Evolutionary conservation across 2,888 invertebrate species (phyloP).

Genomic region (Scaptomyza caliginosa): DNA sequence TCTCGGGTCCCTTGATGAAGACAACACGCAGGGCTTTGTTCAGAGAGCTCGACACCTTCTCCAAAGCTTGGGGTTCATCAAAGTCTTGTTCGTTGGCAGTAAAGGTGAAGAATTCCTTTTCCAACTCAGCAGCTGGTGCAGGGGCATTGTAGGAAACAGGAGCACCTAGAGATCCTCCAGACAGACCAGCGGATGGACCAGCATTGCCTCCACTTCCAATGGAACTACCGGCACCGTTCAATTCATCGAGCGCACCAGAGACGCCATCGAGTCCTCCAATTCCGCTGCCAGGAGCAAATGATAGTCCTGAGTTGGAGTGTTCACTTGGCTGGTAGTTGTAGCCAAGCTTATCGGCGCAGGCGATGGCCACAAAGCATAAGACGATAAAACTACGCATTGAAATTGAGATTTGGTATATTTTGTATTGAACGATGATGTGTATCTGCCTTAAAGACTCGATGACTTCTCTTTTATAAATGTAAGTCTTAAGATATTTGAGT

Average conservation of each 20-base stretch:
- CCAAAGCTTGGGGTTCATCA: slow-evolving; percentile 56
- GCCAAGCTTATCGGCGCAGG: slow-evolving; percentile 76
- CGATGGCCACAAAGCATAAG: slow-evolving; percentile 56
- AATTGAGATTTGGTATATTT: slow-evolving; percentile 20
- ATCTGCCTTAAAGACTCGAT: slow-evolving; percentile 37
- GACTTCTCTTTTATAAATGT: slow-evolving; percentile 58
- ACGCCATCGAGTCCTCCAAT: slow-evolving; percentile 21
- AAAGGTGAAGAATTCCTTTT: slow-evolving; percentile 74
- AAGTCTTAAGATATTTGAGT: slow-evolving; percentile 27
- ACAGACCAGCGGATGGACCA: slow-evolving; percentile 30
- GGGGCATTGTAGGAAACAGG: slow-evolving; percentile 61
- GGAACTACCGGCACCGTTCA: slow-evolving; percentile 24
- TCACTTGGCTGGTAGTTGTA: slow-evolving; percentile 78
- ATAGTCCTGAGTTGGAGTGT: slow-evolving; percentile 72
- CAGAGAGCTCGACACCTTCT: slow-evolving; percentile 59
- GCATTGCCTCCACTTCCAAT: slow-evolving; percentile 25
- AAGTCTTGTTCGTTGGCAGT: slow-evolving; percentile 72
- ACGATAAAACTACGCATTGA: slow-evolving; percentile 69
- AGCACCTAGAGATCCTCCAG: slow-evolving; percentile 37
- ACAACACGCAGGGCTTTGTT: slow-evolving; percentile 75
- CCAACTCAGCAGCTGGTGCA: slow-evolving; percentile 63
- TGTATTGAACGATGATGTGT: slow-evolving; percentile 45
- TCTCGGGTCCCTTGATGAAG: slow-evolving; percentile 79
- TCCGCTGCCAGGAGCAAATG: slow-evolving; percentile 65
- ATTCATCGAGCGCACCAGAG: neutral